Percentiles rank a stretch among this genome's conserved stretches.
Conservation (phyloP, 2,113 vertebrate genomes). For the Callaeas wilsoni region DNA sequence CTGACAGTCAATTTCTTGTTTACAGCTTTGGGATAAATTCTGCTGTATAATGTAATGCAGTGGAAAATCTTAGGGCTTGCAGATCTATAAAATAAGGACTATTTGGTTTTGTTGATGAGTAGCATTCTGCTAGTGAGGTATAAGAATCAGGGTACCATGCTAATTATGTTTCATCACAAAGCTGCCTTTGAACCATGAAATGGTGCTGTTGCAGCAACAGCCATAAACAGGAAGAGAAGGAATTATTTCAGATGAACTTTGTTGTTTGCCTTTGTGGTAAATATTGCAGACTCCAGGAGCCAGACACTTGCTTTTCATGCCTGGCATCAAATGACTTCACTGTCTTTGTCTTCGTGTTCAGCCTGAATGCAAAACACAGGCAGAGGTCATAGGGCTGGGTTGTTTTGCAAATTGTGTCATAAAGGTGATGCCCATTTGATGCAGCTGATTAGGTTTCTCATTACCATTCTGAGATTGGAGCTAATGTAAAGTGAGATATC, state of each 20-base stretch:
- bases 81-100: neutral
- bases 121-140: neutral
- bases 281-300: neutral
- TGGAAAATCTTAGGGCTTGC: neutral
- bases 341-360: neutral
- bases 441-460: neutral
- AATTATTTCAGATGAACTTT: conserved; percentile 1
- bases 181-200: conserved; percentile 10
- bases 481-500: neutral
- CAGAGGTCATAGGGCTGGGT: neutral
- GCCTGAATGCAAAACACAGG: neutral
- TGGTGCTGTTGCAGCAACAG: neutral
- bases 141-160: neutral
- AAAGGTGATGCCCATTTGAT: neutral
- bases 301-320: neutral
- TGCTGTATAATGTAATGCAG: neutral
- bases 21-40: neutral
- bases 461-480: neutral
- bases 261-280: neutral
- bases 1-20: neutral
- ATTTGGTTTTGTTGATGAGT: neutral
- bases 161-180: neutral
- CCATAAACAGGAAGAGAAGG: neutral
- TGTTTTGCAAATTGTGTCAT: neutral
- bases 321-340: neutral